Conservation (phyloP, 2,797 vertebrate species). For the Takifugu rubripes region DNA sequence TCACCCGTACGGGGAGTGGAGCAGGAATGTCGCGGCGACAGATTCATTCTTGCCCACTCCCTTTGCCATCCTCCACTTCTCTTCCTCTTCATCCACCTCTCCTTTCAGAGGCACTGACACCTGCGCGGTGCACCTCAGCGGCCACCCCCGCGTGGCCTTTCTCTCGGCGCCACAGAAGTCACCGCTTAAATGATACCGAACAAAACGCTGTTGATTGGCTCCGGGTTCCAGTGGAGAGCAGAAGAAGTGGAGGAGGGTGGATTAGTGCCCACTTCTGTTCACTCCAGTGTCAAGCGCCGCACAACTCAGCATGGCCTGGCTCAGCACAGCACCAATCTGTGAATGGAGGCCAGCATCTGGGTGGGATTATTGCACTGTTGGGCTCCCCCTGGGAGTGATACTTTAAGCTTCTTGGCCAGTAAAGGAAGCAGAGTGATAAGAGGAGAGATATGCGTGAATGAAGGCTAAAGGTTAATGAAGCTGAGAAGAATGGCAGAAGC, state of each 20-base stretch:
- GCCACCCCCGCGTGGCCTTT: slow-evolving; percentile 53
- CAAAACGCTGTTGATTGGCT: slow-evolving; percentile 71
- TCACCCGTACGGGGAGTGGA: slow-evolving; percentile 56
- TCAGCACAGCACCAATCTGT: slow-evolving; percentile 41
- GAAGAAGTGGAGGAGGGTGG: slow-evolving; percentile 42
- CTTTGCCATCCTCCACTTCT: slow-evolving; percentile 36
- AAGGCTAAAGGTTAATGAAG: neutral
- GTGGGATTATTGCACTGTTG: slow-evolving; percentile 56
- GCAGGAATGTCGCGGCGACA: slow-evolving; percentile 58
- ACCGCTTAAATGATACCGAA: slow-evolving; percentile 70
- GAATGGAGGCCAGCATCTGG: slow-evolving; percentile 48
- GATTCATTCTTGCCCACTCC: slow-evolving; percentile 41
- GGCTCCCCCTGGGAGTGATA: slow-evolving; percentile 52
- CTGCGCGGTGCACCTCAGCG: slow-evolving; percentile 57
- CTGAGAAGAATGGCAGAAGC: neutral
- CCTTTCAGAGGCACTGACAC: slow-evolving; percentile 68
- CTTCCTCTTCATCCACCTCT: slow-evolving; percentile 38
- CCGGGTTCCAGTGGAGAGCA: slow-evolving; percentile 37
- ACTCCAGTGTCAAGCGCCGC: slow-evolving; percentile 58
- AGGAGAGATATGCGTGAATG: neutral
- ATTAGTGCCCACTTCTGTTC: slow-evolving; percentile 64
- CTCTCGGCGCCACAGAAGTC: slow-evolving; percentile 45
- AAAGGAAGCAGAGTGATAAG: slow-evolving; percentile 16
- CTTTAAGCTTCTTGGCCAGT: slow-evolving; percentile 49
- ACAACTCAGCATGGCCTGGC: slow-evolving; percentile 38